These are phyloP conservation scores for Lasiurus cinereus DNA, from an alignment of 2,113 vertebrate species.

Conservation along the genomic window DNA sequence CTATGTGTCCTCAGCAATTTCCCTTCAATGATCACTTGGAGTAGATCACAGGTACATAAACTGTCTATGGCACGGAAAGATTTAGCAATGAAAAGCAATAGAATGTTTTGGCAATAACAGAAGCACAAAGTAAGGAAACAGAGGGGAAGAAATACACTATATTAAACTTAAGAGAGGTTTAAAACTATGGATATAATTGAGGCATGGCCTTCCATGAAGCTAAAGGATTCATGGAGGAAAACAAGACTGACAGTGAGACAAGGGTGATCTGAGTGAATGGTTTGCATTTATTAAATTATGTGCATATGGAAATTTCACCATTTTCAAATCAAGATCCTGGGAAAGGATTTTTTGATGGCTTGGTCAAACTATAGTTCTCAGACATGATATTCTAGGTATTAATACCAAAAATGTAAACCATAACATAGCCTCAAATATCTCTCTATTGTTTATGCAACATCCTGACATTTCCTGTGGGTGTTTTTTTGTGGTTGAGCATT, in stretches of 20 bases:
- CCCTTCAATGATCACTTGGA: neutral
- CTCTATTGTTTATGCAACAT: neutral
- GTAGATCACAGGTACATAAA: neutral
- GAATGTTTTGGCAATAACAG: neutral
- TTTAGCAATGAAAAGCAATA: neutral
- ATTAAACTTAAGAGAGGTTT: neutral
- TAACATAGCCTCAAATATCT: neutral
- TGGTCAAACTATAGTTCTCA: neutral
- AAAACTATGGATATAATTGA: too few species aligned
- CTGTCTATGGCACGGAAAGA: neutral
- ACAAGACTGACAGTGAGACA: neutral
- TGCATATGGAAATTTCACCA: neutral
- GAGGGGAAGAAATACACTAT: neutral
- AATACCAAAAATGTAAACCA: neutral
- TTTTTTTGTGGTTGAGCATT: neutral
- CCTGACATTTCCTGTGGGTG: neutral
- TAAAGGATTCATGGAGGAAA: neutral
- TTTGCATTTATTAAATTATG: neutral
- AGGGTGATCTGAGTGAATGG: neutral
- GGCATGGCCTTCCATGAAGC: neutral
- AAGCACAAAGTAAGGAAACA: neutral
- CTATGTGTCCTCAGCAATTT: rapidly evolving
- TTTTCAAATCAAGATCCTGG: neutral
- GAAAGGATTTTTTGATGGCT: neutral
- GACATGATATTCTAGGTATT: neutral